Conservation (phyloP, 2,888 invertebrate genomes). For the Drosophila eohydei region DNA sequence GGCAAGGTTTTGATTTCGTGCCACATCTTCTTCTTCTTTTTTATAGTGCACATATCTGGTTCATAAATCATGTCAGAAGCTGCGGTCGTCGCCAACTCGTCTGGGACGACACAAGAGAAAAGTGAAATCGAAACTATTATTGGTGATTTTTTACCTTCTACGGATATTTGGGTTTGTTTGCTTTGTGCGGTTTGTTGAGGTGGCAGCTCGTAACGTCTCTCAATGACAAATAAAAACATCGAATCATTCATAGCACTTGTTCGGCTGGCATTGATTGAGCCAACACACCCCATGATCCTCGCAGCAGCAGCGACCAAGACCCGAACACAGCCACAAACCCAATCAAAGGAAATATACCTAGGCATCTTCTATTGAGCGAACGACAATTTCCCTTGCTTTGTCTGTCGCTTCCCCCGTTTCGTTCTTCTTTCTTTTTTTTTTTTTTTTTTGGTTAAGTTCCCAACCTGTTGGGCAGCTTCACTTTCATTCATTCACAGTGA, state of each 20-base stretch:
- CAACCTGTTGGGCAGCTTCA: conserved; percentile 59
- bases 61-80: conserved; percentile 74
- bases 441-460: conserved; percentile 20
- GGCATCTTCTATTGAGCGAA: conserved; percentile 4
- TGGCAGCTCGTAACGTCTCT: conserved; percentile 44
- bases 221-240: conserved; percentile 77
- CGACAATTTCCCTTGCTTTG: conserved; percentile 52
- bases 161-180: conserved; percentile 22
- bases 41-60: conserved; percentile 18
- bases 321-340: conserved; percentile 25
- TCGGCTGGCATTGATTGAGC: conserved; percentile 79
- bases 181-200: conserved; percentile 75
- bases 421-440: background rate
- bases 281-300: conserved; percentile 78
- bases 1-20: conserved; percentile 31
- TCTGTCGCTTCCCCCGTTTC: conserved; percentile 15
- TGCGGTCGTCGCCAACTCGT: conserved; percentile 65
- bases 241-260: conserved; percentile 81
- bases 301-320: conserved; percentile 20
- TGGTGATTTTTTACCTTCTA: conserved; percentile 31
- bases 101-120: conserved; percentile 54
- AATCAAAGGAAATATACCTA: conserved; percentile 39
- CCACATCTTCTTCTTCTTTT: background rate
- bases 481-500: conserved; percentile 71
- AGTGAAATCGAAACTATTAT: conserved; percentile 78